A percentile compares a stretch with the other conserved stretches of the same genome.
phyloP scores from a whole-genome alignment of 92 coral and sea anemone genomes.

The Epizoanthus fatuus region DNA sequence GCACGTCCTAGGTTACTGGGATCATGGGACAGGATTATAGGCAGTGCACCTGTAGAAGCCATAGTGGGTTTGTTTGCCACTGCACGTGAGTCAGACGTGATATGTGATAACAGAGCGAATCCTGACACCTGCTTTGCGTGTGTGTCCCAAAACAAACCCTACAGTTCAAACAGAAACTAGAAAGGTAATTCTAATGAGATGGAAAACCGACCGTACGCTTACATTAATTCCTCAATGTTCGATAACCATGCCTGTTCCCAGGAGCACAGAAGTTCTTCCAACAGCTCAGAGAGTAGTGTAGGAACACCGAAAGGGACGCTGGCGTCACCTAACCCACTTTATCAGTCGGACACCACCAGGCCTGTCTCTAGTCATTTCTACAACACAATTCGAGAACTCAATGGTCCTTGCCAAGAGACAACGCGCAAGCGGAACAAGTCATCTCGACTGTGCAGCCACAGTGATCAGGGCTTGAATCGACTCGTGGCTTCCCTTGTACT shows the following conservation, averaged over 20 bases:
- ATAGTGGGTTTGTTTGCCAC: too few species aligned
- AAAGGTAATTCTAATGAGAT: not conserved
- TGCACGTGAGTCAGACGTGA: too few species aligned
- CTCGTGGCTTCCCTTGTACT: not conserved
- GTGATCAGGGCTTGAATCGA: not conserved
- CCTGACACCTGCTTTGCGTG: too few species aligned
- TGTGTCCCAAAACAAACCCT: not conserved
- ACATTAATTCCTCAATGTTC: slow-evolving; percentile 36
- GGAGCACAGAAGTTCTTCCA: not conserved
- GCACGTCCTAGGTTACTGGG: too few species aligned
- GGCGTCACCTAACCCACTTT: slow-evolving; percentile 25
- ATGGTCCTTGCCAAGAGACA: not conserved
- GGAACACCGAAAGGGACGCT: not conserved
- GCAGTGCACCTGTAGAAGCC: too few species aligned
- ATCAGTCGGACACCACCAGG: not conserved
- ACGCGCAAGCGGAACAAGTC: not conserved
- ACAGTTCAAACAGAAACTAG: not conserved
- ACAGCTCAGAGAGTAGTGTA: not conserved
- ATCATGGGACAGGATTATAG: too few species aligned
- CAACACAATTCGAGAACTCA: slow-evolving; percentile 27
- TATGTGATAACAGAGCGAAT: too few species aligned
- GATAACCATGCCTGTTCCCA: not conserved
- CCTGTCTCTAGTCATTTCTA: slow-evolving; percentile 18
- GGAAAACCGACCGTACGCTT: slow-evolving; percentile 5
- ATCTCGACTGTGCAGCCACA: not conserved